phyloP scores from a whole-genome alignment of 2,888 invertebrate genomes.

The Phania funesta region DNA sequence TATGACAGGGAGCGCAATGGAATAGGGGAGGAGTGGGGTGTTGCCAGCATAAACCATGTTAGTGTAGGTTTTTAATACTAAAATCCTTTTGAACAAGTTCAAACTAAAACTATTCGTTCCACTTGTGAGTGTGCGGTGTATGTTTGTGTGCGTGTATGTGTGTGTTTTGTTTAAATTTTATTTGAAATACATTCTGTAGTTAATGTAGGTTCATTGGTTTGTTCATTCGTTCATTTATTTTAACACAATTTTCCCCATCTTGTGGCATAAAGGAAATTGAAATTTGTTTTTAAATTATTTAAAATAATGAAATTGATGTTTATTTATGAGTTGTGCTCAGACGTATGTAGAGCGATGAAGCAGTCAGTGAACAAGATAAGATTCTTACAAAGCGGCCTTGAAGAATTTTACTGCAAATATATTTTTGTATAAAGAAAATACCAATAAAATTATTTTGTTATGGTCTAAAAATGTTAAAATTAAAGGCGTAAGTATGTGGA shows the following conservation, averaged over 20 bases:
- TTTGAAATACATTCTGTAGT: constrained; percentile 39
- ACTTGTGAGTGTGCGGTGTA: neutral
- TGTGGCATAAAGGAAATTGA: constrained; percentile 57
- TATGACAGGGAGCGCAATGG: constrained; percentile 22
- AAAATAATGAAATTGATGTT: constrained; percentile 45
- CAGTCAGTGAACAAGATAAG: neutral
- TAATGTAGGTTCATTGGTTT: neutral
- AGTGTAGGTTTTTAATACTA: constrained; percentile 1
- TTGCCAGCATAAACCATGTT: neutral
- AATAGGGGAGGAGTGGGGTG: neutral
- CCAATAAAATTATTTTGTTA: neutral
- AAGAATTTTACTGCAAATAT: neutral
- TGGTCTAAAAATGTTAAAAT: constrained; percentile 3
- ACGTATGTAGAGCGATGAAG: neutral
- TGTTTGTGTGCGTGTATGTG: neutral
- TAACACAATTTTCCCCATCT: constrained; percentile 44
- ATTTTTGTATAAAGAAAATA: neutral
- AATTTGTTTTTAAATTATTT: constrained; percentile 50
- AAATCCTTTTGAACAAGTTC: constrained; percentile 21
- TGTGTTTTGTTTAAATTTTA: neutral
- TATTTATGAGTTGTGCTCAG: constrained; percentile 30
- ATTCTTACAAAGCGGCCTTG: constrained; percentile 13
- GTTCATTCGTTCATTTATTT: constrained; percentile 18
- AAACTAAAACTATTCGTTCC: neutral
- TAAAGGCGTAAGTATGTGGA: constrained; percentile 7